Percentiles rank a stretch among this genome's conserved stretches.
These are phyloP conservation scores for Hippocampus barbouri DNA, from an alignment of 2,113 vertebrate species.

Conservation along the genomic window DNA sequence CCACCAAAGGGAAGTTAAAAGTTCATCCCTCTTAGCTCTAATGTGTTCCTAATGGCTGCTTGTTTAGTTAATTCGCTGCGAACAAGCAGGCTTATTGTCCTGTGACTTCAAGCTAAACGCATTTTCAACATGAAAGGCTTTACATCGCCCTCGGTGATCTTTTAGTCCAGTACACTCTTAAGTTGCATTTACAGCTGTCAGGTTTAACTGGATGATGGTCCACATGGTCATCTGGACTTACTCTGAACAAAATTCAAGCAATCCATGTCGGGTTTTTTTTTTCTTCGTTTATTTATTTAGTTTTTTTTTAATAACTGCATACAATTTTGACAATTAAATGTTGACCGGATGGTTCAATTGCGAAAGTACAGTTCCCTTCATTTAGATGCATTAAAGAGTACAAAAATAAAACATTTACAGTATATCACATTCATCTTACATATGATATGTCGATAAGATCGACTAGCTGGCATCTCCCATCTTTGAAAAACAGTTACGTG, in stretches of 20 bases:
- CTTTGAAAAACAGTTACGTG: conserved; percentile 22
- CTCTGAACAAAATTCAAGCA: background rate
- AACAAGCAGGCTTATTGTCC: conserved; percentile 48
- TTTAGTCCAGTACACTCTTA: conserved; percentile 1
- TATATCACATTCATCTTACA: conserved; percentile 55
- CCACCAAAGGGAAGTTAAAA: conserved; percentile 55
- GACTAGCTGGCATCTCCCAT: conserved; percentile 24
- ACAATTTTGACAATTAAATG: conserved; percentile 31
- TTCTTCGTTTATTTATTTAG: background rate
- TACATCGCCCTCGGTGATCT: conserved; percentile 38
- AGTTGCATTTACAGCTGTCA: conserved; percentile 8
- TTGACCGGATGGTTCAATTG: conserved; percentile 35
- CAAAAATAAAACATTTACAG: conserved; percentile 71
- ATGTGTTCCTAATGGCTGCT: conserved; percentile 65
- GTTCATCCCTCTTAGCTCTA: conserved; percentile 61
- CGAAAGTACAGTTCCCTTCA: conserved; percentile 48
- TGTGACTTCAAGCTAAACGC: conserved; percentile 48
- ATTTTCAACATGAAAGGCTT: conserved; percentile 62
- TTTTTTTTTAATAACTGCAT: conserved; percentile 26
- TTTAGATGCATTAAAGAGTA: conserved; percentile 63
- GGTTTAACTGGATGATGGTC: background rate
- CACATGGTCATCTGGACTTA: background rate
- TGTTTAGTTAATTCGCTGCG: conserved; percentile 68
- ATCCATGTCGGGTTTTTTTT: background rate
- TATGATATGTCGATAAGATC: conserved; percentile 24